Evolutionary conservation across 2,888 invertebrate genomes (phyloP).

Genomic region (Phaedon cochleariae): DNA sequence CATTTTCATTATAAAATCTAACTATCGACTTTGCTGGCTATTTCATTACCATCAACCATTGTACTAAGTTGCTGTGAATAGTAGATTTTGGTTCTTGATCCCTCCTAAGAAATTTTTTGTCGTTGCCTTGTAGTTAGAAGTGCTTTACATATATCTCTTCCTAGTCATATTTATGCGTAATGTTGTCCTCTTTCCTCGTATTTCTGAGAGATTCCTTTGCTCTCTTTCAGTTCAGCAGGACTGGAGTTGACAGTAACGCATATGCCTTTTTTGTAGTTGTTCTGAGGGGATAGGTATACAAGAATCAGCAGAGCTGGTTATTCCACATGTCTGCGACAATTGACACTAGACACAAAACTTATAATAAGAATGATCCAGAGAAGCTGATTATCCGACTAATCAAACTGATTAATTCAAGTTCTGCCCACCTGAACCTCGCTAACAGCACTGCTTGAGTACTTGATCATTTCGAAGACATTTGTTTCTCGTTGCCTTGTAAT

Average conservation of each 20-base stretch:
- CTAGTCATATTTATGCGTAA: too few species aligned
- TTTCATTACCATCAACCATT: too few species aligned
- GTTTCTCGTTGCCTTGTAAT: neutral
- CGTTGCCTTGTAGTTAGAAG: neutral
- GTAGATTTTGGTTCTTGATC: neutral
- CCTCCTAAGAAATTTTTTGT: neutral
- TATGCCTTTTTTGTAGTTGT: too few species aligned
- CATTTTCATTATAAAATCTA: conserved; percentile 21
- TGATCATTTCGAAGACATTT: neutral
- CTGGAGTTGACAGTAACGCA: too few species aligned
- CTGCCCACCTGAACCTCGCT: neutral
- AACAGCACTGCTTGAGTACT: neutral
- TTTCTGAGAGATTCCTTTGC: too few species aligned
- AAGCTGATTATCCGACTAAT: neutral
- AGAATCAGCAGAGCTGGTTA: too few species aligned
- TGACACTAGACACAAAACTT: neutral
- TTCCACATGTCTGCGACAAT: too few species aligned
- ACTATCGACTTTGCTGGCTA: neutral
- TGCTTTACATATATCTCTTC: too few species aligned
- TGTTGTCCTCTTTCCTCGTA: too few species aligned
- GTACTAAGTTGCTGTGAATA: neutral
- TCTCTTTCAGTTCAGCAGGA: too few species aligned
- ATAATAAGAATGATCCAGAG: neutral
- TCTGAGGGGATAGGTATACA: too few species aligned
- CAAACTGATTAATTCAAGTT: neutral